phyloP scores from a whole-genome alignment of 2,888 invertebrate species.

The Colletes collaris region DNA sequence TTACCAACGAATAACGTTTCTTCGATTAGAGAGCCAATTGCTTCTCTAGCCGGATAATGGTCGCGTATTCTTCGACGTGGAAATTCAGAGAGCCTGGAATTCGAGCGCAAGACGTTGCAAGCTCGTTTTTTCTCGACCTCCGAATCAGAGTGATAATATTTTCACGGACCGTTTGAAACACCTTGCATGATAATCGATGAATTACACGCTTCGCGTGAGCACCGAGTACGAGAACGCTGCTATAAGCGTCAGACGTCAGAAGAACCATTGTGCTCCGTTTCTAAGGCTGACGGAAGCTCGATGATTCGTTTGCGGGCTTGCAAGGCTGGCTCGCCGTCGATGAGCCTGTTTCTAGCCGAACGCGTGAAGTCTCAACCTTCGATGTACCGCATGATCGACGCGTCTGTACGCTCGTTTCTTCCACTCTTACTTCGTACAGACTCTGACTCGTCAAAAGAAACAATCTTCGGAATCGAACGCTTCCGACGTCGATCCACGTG shows the following conservation, averaged over 20 bases:
- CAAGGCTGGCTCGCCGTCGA: slow-evolving; percentile 45
- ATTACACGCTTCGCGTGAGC: slow-evolving; percentile 25
- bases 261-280: slow-evolving; percentile 60
- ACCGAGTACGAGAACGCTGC: slow-evolving; percentile 37
- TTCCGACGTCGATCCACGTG: neutral
- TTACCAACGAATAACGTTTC: neutral
- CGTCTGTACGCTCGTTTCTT: slow-evolving; percentile 1
- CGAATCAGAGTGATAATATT: too few relatives aligned
- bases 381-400: slow-evolving; percentile 12
- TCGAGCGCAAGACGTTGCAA: neutral
- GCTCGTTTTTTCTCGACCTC: too few relatives aligned
- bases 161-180: neutral
- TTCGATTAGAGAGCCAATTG: slow-evolving; percentile 6
- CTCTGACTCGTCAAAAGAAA: neutral
- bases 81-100: slow-evolving; percentile 1
- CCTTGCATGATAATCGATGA: slow-evolving; percentile 28
- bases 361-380: slow-evolving; percentile 42
- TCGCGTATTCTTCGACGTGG: neutral
- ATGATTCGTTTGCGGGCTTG: slow-evolving; percentile 54
- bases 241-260: slow-evolving; percentile 48
- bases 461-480: too few relatives aligned
- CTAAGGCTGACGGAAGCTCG: slow-evolving; percentile 67
- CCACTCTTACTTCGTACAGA: neutral
- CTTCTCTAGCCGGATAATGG: neutral
- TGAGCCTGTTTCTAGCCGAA: slow-evolving; percentile 44